Evolutionary conservation across 2,888 invertebrate genomes (phyloP).

Genomic region (Rhorus exstirpatorius): DNA sequence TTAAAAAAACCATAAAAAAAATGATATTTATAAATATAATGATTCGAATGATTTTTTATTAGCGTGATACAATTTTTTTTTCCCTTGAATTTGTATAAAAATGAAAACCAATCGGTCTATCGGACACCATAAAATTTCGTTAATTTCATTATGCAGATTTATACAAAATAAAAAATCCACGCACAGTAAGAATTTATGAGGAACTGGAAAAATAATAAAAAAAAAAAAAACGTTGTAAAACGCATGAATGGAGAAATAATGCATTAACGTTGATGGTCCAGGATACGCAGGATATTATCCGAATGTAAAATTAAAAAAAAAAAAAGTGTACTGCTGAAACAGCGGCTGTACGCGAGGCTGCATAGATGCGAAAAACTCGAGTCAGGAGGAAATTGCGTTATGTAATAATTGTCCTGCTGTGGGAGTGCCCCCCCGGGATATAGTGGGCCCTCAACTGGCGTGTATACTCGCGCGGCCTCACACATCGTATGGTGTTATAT

Average conservation of each 20-base stretch:
- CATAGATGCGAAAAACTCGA: constrained; percentile 76
- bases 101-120: too few relatives aligned
- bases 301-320: constrained; percentile 58
- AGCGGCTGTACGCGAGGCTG: too few relatives aligned
- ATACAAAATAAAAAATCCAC: constrained; percentile 17
- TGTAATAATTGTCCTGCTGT: constrained; percentile 85
- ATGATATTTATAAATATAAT: too few relatives aligned
- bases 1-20: too few relatives aligned
- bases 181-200: constrained; percentile 29
- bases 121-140: background rate
- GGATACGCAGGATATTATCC: constrained; percentile 56
- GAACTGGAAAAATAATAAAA: constrained; percentile 33
- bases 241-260: constrained; percentile 57
- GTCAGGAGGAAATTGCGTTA: constrained; percentile 84
- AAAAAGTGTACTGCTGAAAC: too few relatives aligned
- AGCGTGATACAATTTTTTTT: too few relatives aligned
- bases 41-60: too few relatives aligned
- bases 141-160: constrained; percentile 1
- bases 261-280: constrained; percentile 39
- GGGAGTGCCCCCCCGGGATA: constrained; percentile 84
- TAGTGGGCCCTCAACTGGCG: constrained; percentile 53
- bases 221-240: constrained; percentile 46
- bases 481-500: constrained; percentile 54
- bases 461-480: constrained; percentile 35
- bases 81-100: too few relatives aligned